Evolutionary conservation across 2,797 vertebrate genomes (phyloP), one percentile per base, ranked within the genome.

Genomic region (Myotis daubentonii): DNA sequence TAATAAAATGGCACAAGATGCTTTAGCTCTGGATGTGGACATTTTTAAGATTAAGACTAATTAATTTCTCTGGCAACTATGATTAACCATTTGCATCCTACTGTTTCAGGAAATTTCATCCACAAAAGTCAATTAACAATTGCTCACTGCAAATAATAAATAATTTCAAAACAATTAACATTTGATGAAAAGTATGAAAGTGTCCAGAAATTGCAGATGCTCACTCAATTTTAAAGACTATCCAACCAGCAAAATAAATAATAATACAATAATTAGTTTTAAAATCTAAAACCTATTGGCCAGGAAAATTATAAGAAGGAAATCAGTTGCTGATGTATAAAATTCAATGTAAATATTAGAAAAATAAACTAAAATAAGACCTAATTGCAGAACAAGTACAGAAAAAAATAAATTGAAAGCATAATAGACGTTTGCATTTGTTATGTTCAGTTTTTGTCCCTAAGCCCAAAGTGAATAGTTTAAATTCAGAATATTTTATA

Each of bases 31-130:
- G 3, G 78, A 92, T 84, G 19, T 84, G 94, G 68, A 83, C 86
- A 96, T 90, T 95, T 86, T 44, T 57, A 71, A 97, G 88, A 96
- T 91, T 97, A 90, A 89, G 2, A 53, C 51, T 94, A 92, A 60
- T 93, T 97, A 89, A 87, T 71, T 94, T 82, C 22, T 91, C 62
- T 87, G 62, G 20, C 41, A 95, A 89, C 33, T 92, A 49, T 71
- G 87, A 90, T 87, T 92, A 92, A 38, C 47, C 89, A 81, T 66
- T 81, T 87, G 20, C 60, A 33, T 79, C 89, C 55, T 44, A 1
- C 19, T 1, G 84, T 91, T 95, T 82, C 55, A 89, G 33, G 62
- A 89, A 95, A 89, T 68, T 91, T 92, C 86, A 87, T 36, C 57
- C 88, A 70, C 51, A 96, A 65, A 97, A 97, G 87, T 47, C 91